Base-by-base conservation (phyloP, 2,797 vertebrate genomes). In the Sebastes minor region DNA sequence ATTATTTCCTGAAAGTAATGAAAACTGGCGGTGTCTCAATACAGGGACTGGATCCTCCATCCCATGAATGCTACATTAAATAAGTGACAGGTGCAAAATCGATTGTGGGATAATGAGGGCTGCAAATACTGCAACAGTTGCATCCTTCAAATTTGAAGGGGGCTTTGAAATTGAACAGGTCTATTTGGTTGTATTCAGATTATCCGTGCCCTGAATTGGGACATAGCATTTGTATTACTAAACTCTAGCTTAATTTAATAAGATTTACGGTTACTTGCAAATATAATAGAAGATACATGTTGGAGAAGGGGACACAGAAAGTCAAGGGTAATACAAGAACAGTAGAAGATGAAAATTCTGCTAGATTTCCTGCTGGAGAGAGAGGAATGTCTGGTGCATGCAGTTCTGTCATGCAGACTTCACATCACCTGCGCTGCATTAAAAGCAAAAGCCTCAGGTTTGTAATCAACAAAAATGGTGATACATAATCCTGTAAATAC, bases 401-500 rank as follows among this genome's bases (percentile, higher is more conserved):
- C 87, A 84, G 64, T 38, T 64, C 67, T 63, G 16, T 81, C 88
- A 91, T 90, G 89, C 91, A 86, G 75, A 82, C 66, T 77, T 82
- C 30, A 80, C 71, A 73, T 71, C 32, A 2, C 23, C 62, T 81
- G 55, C 4, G 4, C 22, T 80, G 78, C 74, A 86, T 8, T 75
- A 49, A 86, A 89, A 88, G 83, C 76, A 80, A 88, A 87, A 83
- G 78, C 59, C 10, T 76, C 8, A 23, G 14, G 8, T 66, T 63
- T 75, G 3, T 35, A 60, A 77, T 67, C 11, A 71, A 30, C 16
- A 69, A 46, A 82, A 65, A 69, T 27, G 5, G 22, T 20, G 3
- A 74, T 18, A 12, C 78, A 57, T 22, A 12, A 66, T 60, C 7
- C 25, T 62, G 61, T 28, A 69, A 79, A 73, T 66, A 76, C 2